Evolutionary conservation across 1,140 invertebrate species (phyloP), one percentile per base, ranked within the genome.

Genomic region (Bombus fervidus): DNA sequence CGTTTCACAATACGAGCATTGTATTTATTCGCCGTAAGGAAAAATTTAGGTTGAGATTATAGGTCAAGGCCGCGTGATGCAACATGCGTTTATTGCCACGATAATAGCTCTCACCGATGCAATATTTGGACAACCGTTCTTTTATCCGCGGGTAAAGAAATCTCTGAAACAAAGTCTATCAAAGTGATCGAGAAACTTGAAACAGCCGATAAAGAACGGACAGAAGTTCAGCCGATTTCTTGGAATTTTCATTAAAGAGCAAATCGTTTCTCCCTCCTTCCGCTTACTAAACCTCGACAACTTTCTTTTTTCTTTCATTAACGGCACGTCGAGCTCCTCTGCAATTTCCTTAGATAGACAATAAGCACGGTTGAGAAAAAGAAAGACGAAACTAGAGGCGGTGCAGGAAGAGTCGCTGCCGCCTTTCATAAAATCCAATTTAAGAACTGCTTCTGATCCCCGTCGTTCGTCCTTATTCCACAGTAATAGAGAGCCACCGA

Each of bases 391-490:
- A 66, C 81, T 68, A 59, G 82, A 83, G 53, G 72, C 43, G 28
- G 74, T 53, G 75, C 68, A 76, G 47, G 69, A 82, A 66, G 64
- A 66, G 64, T 75, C 64, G 57, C 59, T 68, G 28, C 75, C 15
- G 57, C 81, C 81, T 90, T 90, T 88, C 90, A 88, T 91, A 90
- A 91, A 89, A 91, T 90, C 80, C 79, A 90, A 90, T 89, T 91
- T 91, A 89, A 91, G 76, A 89, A 91, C 89, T 91, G 82, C 71
- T 81, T 81, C 83, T 83, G 78, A 89, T 85, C 78, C 76, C 10
- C 77, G 57, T 81, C 72, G 72, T 87, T 80, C 68, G 37, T 88
- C 71, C 69, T 86, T 85, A 80, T 86, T 91, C 57, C 53, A 74
- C 72, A 39, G 68, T 88, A 90, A 89, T 80, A 81, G 88, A 90